Percentiles rank a stretch among this genome's conserved stretches.
Conservation (phyloP, 2,888 invertebrate genomes). For the Cheilosia soror region DNA sequence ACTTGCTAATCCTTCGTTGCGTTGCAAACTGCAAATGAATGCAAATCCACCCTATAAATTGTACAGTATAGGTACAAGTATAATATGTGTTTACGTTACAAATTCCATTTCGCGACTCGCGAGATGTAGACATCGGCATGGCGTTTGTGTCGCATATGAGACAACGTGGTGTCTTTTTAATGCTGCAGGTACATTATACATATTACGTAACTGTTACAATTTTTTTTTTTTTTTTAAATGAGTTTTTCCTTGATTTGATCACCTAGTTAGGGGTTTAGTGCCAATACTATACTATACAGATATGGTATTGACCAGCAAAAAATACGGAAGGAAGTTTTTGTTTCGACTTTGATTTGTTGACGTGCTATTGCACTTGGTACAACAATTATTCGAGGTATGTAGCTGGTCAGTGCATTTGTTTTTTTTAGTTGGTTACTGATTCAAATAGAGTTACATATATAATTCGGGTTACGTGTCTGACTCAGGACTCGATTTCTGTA, state of each 20-base stretch:
- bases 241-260: slow-evolving; percentile 54
- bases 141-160: slow-evolving; percentile 30
- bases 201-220: slow-evolving; percentile 49
- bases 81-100: slow-evolving; percentile 2
- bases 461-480: neutral
- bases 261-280: slow-evolving; percentile 33
- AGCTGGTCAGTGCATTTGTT: too few species aligned
- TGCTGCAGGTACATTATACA: slow-evolving; percentile 22
- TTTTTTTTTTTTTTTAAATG: slow-evolving; percentile 34
- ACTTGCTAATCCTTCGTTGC: neutral
- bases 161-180: slow-evolving; percentile 20
- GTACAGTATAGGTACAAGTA: neutral
- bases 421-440: slow-evolving; percentile 5
- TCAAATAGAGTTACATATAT: slow-evolving; percentile 1
- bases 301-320: slow-evolving; percentile 23
- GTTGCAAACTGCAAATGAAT: neutral
- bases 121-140: slow-evolving; percentile 33
- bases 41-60: slow-evolving; percentile 28
- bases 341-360: slow-evolving; percentile 34
- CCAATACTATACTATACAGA: slow-evolving; percentile 16
- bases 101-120: slow-evolving; percentile 33
- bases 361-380: slow-evolving; percentile 32
- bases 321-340: slow-evolving; percentile 61
- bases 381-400: slow-evolving; percentile 40
- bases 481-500: neutral